A percentile compares a stretch with the other conserved stretches of the same genome.
These are phyloP conservation scores for Drosophila mimica DNA, from an alignment of 2,888 invertebrate genomes.

Conservation along the genomic window DNA sequence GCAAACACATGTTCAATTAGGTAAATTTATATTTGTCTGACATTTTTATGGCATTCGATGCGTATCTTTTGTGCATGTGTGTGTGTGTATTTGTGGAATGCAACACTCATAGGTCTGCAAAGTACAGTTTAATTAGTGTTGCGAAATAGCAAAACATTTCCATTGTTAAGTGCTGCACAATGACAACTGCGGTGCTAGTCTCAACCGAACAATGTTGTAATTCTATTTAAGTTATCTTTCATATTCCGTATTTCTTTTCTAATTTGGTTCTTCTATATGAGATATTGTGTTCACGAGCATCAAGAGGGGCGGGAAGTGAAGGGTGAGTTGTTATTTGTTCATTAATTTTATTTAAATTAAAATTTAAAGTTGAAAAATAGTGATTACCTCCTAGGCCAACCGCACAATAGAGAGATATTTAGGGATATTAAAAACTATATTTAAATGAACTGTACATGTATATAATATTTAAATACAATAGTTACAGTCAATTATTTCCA, in stretches of 20 bases:
- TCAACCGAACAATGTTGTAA: background rate
- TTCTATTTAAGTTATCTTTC: conserved; percentile 49
- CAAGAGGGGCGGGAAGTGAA: background rate
- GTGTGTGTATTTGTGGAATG: conserved; percentile 9
- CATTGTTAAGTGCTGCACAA: conserved; percentile 8
- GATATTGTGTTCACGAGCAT: background rate
- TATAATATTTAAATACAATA: background rate
- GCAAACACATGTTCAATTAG: conserved; percentile 74
- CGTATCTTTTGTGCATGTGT: conserved; percentile 31
- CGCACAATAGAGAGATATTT: background rate
- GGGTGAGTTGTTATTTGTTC: background rate
- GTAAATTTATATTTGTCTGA: conserved; percentile 49
- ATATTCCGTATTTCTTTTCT: conserved; percentile 49
- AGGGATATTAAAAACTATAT: background rate
- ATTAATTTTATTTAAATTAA: background rate
- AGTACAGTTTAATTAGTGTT: conserved; percentile 62
- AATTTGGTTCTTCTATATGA: background rate
- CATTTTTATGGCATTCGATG: conserved; percentile 48
- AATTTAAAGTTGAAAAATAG: background rate
- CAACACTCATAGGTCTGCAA: conserved; percentile 40
- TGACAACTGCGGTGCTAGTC: background rate
- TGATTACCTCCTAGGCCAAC: background rate
- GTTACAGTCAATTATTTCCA: background rate
- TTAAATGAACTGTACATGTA: background rate
- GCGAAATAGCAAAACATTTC: conserved; percentile 21